A percentile compares a stretch with the other conserved stretches of the same genome.
These are phyloP conservation scores for Macropodus opercularis DNA, from an alignment of 2,797 vertebrate species.

Conservation along the genomic window DNA sequence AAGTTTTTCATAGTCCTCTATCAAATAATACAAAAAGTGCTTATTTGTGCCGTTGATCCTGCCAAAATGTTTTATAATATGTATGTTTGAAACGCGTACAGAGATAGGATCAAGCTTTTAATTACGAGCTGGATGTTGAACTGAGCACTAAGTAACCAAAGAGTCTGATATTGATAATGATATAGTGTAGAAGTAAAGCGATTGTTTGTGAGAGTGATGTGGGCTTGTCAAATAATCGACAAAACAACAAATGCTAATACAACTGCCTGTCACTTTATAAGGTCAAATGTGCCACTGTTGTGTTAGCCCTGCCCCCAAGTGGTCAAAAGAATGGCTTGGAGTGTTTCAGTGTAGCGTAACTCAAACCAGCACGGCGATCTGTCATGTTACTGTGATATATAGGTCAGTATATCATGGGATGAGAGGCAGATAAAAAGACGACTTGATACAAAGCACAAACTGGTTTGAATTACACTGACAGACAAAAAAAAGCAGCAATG, in stretches of 20 bases:
- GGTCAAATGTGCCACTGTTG: constrained; percentile 1
- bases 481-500: constrained; percentile 19
- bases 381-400: not conserved
- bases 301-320: not conserved
- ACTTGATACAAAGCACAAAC: constrained; percentile 4
- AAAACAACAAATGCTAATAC: not conserved
- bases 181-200: too few species aligned
- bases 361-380: not conserved
- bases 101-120: too few species aligned
- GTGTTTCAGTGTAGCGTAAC: not conserved
- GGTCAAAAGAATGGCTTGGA: not conserved
- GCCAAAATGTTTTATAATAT: too few species aligned
- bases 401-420: constrained; percentile 4
- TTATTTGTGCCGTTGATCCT: too few species aligned
- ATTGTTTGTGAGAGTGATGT: not conserved
- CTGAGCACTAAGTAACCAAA: too few species aligned
- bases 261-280: not conserved
- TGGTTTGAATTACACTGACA: constrained; percentile 21
- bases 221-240: not conserved
- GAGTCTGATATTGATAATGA: too few species aligned
- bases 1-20: too few species aligned
- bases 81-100: too few species aligned
- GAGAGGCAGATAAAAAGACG: constrained; percentile 1
- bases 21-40: too few species aligned
- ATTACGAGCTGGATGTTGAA: too few species aligned